Base-by-base conservation (phyloP, 2,888 invertebrate genomes). In the Microplitis manilae region DNA sequence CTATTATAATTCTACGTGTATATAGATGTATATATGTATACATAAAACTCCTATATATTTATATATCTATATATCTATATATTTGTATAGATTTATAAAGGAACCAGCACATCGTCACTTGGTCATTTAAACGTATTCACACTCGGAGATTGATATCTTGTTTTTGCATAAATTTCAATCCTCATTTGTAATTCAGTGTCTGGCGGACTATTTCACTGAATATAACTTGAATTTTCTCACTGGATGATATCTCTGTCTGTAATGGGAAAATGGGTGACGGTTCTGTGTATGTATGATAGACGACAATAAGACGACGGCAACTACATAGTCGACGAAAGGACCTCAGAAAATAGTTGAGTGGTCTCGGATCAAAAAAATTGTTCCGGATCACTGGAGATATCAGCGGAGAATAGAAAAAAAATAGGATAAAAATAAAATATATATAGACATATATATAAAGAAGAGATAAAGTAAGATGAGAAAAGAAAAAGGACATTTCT, bases 291-390 rank as follows among this genome's bases (percentile, higher is more conserved):
- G 30, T 30, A 2, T 30, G 30, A 30, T 30, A 30, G 30, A 30
- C 30, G 30, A 30, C 1, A 17, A 64, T n/a, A 64, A 64, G 8
- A 64, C 8, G 17, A 17, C 64, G 8, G 6, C 8, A 64, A 64
- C 64, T 20, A 30, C n/a, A 5, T 13, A 1, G 50, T 50, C 30
- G 30, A 30, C 2, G 30, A 30, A 30, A 30, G 30, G 30, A 30
- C 30, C 15, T 7, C n/a, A 65, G 38, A 65, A 62, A 65, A 30
- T 13, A 38, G 20, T 38, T 65, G 38, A 65, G 65, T 65, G 65
- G 38, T 65, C 65, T 38, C 13, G 38, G 65, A 38, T 65, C 9
- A 65, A 65, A 65, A 65, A 65, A 65, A 65, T 65, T 65, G 65
- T 65, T 68, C 68, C 17, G 7, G 68, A n/a, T 40, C 15, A 15